These are phyloP conservation scores for Synchiropus splendidus DNA, from an alignment of 2,113 vertebrate species.

Conservation along the genomic window DNA sequence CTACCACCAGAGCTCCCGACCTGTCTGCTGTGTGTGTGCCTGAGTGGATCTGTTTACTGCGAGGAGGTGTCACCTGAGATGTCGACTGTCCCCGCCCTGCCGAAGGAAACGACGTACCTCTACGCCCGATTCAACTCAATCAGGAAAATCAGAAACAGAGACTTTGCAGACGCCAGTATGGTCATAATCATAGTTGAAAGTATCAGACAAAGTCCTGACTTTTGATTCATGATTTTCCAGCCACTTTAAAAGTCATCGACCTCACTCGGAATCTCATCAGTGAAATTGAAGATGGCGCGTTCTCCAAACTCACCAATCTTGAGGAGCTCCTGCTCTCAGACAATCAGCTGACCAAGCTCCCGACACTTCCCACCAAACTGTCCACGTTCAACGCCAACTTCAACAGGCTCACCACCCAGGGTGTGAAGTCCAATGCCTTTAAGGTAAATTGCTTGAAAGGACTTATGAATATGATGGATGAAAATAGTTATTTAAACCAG, in stretches of 20 bases:
- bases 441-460: constrained; percentile 60
- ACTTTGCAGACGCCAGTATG: constrained; percentile 85
- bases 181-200: constrained; percentile 1
- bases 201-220: not conserved
- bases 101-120: constrained; percentile 83
- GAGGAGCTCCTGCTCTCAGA: constrained; percentile 84
- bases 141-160: constrained; percentile 75
- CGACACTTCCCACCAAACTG: constrained; percentile 76
- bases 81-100: constrained; percentile 74
- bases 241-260: constrained; percentile 82
- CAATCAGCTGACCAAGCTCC: constrained; percentile 79
- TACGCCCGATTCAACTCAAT: constrained; percentile 93
- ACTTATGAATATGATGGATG: not conserved
- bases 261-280: constrained; percentile 81
- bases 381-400: constrained; percentile 75
- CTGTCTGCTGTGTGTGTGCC: constrained; percentile 84
- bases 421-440: constrained; percentile 81
- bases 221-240: constrained; percentile 46
- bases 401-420: constrained; percentile 82
- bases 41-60: constrained; percentile 90
- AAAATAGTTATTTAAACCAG: not conserved
- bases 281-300: constrained; percentile 85
- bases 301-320: constrained; percentile 76
- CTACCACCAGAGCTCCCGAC: constrained; percentile 65
- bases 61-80: constrained; percentile 75